Conservation (phyloP, 2,113 vertebrate genomes). For the Myiagra hebetior region DNA sequence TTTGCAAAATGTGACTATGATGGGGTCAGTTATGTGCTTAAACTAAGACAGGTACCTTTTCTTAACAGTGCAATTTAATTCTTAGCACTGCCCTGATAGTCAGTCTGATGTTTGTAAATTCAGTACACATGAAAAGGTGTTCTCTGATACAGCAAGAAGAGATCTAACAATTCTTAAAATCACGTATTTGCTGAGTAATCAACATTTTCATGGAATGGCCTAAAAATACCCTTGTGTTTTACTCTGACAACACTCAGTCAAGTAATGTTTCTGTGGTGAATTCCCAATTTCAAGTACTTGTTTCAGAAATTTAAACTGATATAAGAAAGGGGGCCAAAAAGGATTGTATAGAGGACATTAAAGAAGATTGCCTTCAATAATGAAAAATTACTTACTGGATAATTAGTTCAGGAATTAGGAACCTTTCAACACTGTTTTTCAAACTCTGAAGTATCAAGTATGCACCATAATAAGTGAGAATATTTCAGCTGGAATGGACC, state of each 20-base stretch:
- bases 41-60: neutral
- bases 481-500: neutral
- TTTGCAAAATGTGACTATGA: neutral
- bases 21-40: neutral
- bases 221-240: conserved; percentile 14
- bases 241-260: neutral
- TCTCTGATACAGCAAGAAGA: neutral
- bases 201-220: neutral
- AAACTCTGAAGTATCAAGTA: neutral
- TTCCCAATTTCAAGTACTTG: neutral
- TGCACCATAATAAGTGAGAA: neutral
- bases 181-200: neutral
- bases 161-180: conserved; percentile 27
- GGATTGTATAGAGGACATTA: neutral
- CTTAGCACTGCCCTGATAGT: neutral
- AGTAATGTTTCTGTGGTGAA: neutral
- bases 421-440: neutral
- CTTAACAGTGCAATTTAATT: neutral
- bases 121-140: neutral
- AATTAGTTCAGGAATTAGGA: neutral
- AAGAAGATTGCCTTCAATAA: conserved; percentile 16
- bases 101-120: neutral
- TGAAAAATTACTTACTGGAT: neutral
- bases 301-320: conserved; percentile 34
- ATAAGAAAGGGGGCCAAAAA: neutral